Evolutionary conservation across 2,113 vertebrate genomes (phyloP).

Genomic region (Protomyctophum bolini): DNA sequence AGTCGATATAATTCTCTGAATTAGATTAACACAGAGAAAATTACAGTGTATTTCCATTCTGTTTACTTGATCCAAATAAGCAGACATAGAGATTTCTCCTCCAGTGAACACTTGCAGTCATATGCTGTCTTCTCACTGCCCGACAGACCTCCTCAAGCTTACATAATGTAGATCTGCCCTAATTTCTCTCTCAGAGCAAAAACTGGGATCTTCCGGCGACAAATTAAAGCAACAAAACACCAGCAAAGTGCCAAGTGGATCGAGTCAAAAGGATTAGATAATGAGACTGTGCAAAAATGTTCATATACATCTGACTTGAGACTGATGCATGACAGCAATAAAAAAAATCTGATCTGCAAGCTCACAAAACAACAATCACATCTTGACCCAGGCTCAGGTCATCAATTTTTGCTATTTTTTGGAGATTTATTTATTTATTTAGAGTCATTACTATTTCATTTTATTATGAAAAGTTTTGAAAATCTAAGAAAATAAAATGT

Average conservation of each 20-base stretch:
- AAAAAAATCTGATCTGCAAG: no score
- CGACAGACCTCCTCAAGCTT: conserved; percentile 77
- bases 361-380: no score
- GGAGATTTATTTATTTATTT: no score
- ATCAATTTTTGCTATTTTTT: no score
- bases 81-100: conserved; percentile 59
- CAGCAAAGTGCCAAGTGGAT: conserved; percentile 54
- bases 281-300: conserved; percentile 16
- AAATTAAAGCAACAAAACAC: conserved; percentile 50
- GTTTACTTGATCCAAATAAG: conserved; percentile 45
- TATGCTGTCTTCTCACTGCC: conserved; percentile 66
- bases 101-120: conserved; percentile 69
- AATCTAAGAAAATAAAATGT: no score
- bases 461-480: no score
- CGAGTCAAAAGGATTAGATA: conserved; percentile 50
- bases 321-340: no score
- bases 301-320: no score
- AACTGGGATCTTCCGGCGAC: conserved; percentile 55
- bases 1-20: no score
- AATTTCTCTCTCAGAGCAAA: conserved; percentile 64
- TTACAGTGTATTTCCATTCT: conserved; percentile 18
- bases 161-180: conserved; percentile 81
- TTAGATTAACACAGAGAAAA: no score
- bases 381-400: no score
- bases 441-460: no score